Percentiles rank a stretch among this genome's conserved stretches.
Conservation (phyloP, 2,113 vertebrate genomes). For the Urocitellus parryii region DNA sequence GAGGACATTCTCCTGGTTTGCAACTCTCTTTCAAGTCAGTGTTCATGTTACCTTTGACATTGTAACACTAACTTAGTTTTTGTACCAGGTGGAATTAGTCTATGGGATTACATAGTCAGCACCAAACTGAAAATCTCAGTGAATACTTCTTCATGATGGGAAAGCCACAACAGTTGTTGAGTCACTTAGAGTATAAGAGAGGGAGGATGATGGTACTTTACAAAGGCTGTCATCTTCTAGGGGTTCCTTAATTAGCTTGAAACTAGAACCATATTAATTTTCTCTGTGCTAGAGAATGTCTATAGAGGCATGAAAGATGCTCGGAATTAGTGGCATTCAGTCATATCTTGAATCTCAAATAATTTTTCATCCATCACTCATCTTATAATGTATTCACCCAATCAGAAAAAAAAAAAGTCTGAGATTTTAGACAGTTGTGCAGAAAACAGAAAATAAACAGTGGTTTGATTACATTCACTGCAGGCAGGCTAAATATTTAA, state of each 20-base stretch:
- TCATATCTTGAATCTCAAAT: conserved; percentile 38
- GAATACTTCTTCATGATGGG: not conserved
- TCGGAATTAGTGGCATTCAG: not conserved
- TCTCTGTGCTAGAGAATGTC: not conserved
- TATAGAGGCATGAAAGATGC: not conserved
- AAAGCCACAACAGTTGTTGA: not conserved
- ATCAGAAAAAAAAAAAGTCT: not conserved
- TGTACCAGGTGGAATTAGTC: not conserved
- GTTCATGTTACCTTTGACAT: not conserved
- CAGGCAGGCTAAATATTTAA: conserved; percentile 37
- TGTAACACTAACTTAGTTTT: not conserved
- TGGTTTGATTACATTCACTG: conserved; percentile 22
- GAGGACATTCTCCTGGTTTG: not conserved
- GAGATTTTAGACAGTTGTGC: conserved; percentile 1
- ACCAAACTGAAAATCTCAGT: not conserved
- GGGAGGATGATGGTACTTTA: not conserved
- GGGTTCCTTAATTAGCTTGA: not conserved
- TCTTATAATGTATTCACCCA: conserved; percentile 19
- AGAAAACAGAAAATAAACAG: not conserved
- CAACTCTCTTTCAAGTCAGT: not conserved
- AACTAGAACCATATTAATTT: conserved; percentile 46
- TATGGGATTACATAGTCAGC: not conserved
- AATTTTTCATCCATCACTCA: not conserved
- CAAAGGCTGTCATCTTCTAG: not conserved
- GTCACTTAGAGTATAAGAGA: not conserved